Evolutionary conservation across 2,797 vertebrate genomes (phyloP).

Genomic region (Meda fulgida): DNA sequence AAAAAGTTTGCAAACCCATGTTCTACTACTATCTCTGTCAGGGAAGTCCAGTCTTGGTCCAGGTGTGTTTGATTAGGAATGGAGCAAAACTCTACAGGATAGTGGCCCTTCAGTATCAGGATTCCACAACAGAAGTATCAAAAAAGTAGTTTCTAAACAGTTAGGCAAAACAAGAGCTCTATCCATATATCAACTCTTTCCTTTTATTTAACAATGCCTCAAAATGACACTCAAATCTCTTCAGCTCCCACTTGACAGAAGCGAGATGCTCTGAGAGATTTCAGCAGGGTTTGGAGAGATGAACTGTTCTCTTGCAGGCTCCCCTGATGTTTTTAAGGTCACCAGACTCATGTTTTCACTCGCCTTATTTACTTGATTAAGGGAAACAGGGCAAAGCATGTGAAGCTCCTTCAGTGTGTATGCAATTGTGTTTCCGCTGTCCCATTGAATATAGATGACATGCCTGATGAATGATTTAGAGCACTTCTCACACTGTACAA

Average conservation of each 20-base stretch:
- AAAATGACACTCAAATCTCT: conserved; percentile 45
- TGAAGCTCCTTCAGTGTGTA: conserved; percentile 32
- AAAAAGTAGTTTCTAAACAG: conserved; percentile 18
- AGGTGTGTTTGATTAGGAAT: not conserved
- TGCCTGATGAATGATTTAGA: conserved; percentile 43
- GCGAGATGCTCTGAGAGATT: conserved; percentile 42
- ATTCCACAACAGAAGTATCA: not conserved
- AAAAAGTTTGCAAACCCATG: not conserved
- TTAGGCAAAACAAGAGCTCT: conserved; percentile 26
- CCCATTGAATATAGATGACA: conserved; percentile 45
- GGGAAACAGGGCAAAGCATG: conserved; percentile 17
- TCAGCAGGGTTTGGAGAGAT: conserved; percentile 44
- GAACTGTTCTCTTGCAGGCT: conserved; percentile 48
- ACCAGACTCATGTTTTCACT: conserved; percentile 20
- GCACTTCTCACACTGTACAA: conserved; percentile 15
- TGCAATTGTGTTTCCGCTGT: conserved; percentile 37
- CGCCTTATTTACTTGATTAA: conserved; percentile 45
- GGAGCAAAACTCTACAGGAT: not conserved
- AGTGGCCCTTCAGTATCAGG: not conserved
- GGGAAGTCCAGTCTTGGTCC: too few relatives aligned
- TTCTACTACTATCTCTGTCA: not conserved
- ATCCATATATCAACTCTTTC: conserved; percentile 3
- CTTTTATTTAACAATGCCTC: conserved; percentile 33
- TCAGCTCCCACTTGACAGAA: conserved; percentile 44
- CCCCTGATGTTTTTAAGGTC: conserved; percentile 43